A percentile compares a stretch with the other conserved stretches of the same genome.
Evolutionary conservation across 2,113 vertebrate species (phyloP).

Genomic region (Rattus norvegicus): GRCr8 NC_086025.1:113072501-113073000

Average conservation of each 20-base stretch:
- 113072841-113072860: background rate
- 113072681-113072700: background rate
- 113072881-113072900: background rate
- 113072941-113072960: background rate
- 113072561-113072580: background rate
- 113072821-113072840: background rate
- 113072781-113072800: background rate
- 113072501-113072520: background rate
- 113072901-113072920: background rate
- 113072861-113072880: background rate
- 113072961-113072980: background rate
- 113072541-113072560: background rate
- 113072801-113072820: background rate
- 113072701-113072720: background rate
- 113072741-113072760: background rate
- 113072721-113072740: background rate
- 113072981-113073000: background rate
- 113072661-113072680: background rate
- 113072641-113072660: background rate
- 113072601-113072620: background rate
- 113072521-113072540: background rate
- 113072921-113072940: rapidly evolving
- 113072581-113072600: background rate
- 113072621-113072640: background rate
- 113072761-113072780: background rate